Base-by-base conservation (phyloP, 2,797 vertebrate species). In the Semotilus atromaculatus region DNA sequence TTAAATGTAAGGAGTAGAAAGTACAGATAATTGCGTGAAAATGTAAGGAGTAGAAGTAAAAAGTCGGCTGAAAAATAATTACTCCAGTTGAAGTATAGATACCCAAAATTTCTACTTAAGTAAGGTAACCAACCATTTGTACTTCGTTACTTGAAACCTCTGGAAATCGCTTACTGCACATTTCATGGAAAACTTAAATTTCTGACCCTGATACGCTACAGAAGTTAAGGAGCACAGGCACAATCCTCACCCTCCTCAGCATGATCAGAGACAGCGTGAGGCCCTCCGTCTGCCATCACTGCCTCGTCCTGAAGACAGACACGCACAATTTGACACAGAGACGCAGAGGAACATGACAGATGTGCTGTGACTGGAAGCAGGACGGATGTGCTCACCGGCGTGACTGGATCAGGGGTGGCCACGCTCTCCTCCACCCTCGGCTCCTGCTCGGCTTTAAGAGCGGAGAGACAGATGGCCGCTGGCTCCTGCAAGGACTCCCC, bases 201-300 rank as follows among this genome's bases (percentile, higher is more conserved):
- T 31, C 26, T 64, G 60, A 7, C 14, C 26, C 60, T 29, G 26
- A 16, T 7, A 16, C 2, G 6, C 13, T 62, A 29, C 43, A 31
- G 62, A 51, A 76, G 45, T 29, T 5, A 55, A 70, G n/a, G 19
- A 85, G 38, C 38, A 16, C 38, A n/a, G 34, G 43, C 29, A 53
- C 60, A 43, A 36, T 19, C 93, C 94, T 94, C 88, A 95, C 95
- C 88, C 77, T 91, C 92, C 81, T 94, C 93, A 7, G 89, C 55
- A 31, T 89, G 83, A 45, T 89, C 78, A 71, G 92, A 85, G 58
- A 91, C 77, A 2, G 87, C 82, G 66, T 90, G 92, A 66, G 91
- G 81, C 85, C 85, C 87, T 84, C 90, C 90, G 31, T 93, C 93
- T 38, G 91, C 90, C 76, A 89, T 91, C 76, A 83, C 86, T 31